phyloP scores from a whole-genome alignment of 2,888 invertebrate species.

The Metallyticus violacea region DNA sequence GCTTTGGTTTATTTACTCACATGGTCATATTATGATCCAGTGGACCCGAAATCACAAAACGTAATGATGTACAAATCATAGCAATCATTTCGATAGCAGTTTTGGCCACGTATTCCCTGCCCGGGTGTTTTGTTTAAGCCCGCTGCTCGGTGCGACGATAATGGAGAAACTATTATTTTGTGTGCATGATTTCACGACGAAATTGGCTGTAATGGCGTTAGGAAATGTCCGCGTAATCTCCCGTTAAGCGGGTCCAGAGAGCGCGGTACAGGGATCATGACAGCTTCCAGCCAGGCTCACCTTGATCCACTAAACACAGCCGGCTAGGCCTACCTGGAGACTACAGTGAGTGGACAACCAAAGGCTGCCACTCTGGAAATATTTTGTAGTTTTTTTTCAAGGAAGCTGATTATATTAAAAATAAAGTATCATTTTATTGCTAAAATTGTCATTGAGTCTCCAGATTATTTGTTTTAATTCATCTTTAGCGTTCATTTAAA shows the following conservation, averaged over 20 bases:
- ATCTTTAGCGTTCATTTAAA: too few species aligned
- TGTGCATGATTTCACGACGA: slow-evolving; percentile 4
- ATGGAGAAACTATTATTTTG: slow-evolving; percentile 4
- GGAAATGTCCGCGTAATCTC: neutral
- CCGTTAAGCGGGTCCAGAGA: neutral
- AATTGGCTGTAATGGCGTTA: slow-evolving; percentile 7
- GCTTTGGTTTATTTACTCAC: neutral
- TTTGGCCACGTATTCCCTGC: neutral
- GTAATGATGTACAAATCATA: neutral
- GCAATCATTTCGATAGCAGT: neutral
- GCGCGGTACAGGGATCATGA: neutral
- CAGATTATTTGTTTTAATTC: too few species aligned
- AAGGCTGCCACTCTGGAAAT: neutral
- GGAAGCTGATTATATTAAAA: too few species aligned
- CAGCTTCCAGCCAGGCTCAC: neutral
- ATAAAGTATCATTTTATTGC: too few species aligned
- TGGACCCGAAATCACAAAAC: neutral
- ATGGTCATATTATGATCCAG: neutral
- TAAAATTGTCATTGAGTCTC: too few species aligned
- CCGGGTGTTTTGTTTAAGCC: neutral
- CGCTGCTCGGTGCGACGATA: neutral
- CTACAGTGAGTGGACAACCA: neutral
- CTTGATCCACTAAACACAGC: neutral
- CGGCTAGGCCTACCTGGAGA: neutral
- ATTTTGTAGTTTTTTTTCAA: too few species aligned